Evolutionary conservation across 2,797 vertebrate genomes (phyloP), one percentile per base, ranked within the genome.

Genomic region (Mionectes olivaceus): DNA sequence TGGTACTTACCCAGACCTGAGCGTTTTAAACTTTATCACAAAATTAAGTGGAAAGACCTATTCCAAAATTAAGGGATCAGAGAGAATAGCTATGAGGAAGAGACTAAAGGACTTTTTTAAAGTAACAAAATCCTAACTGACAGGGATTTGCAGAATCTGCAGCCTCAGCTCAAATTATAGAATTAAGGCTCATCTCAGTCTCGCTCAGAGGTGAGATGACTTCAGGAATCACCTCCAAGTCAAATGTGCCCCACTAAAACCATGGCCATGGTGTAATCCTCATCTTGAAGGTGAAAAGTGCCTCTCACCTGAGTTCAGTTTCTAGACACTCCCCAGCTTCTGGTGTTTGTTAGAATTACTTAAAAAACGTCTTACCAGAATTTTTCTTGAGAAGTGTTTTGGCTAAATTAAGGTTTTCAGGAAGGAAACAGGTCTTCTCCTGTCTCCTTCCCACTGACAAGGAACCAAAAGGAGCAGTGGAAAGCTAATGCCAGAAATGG

Each of bases 231-330:
- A 16, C 11, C n/a, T 50, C 67, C 17, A 53, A 27, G 53, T 41
- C 0, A 0, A 59, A 8, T 0, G 3, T 17, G 1, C 44, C 11
- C 44, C 60, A 39, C 11, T 22, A 23, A 35, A 27, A 13, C 14
- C 53, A 59, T 0, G 0, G 14, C n/a, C 11, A n/a, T 0, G 3
- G 39, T 11, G 19, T 22, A 21, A 11, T 15, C 49, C 35, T 55
- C n/a, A 55, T 16, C 10, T 0, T 50, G 35, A 53, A 67, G 21
- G 27, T 2, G 19, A 33, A 61, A 92, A 79, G 28, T 6, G 4
- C 23, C 74, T 57, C 39, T 78, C 52, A 18, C 9, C 11, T 47
- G 28, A 87, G 28, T 32, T 65, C 21, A 53, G 19, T 8, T 83
- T 83, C 28, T 28, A 3, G 8, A 60, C 2, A 1, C 27, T 43